phyloP scores from a whole-genome alignment of 2,113 vertebrate genomes.

The Buteo buteo region DNA sequence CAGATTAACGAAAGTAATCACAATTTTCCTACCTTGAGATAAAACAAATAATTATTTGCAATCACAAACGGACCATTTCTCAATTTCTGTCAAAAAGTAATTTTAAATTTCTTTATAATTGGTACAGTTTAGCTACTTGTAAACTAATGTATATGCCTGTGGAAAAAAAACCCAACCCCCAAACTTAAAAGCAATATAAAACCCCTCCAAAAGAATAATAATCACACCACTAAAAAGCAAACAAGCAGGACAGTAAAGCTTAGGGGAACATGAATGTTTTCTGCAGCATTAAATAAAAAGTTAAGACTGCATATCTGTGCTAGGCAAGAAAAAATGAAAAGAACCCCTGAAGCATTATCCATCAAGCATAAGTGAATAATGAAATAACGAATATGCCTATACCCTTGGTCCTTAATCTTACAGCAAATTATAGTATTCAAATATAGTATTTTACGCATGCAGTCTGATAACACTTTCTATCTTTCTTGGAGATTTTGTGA shows the following conservation, averaged over 20 bases:
- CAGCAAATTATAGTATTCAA: conserved; percentile 81
- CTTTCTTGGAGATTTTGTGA: conserved; percentile 76
- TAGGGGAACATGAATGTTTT: conserved; percentile 8
- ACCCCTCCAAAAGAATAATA: conserved; percentile 11
- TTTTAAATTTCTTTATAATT: conserved; percentile 24
- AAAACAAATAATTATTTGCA: conserved; percentile 4
- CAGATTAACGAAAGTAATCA: not conserved
- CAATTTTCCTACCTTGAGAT: not conserved
- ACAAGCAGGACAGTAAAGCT: conserved; percentile 25
- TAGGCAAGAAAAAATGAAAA: conserved; percentile 15
- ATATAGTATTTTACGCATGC: conserved; percentile 73
- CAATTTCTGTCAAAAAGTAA: conserved; percentile 7
- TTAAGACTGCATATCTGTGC: conserved; percentile 48
- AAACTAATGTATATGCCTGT: not conserved
- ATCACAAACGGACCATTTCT: not conserved
- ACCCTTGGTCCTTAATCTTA: conserved; percentile 75
- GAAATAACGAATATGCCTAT: conserved; percentile 70
- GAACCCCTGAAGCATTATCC: conserved; percentile 69
- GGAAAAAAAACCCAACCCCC: not conserved
- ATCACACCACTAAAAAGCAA: conserved; percentile 7
- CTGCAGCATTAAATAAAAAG: conserved; percentile 54
- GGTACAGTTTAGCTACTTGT: not conserved
- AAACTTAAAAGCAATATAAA: not conserved
- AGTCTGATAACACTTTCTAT: conserved; percentile 74
- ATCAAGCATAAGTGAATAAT: conserved; percentile 74